Evolutionary conservation across 2,113 vertebrate genomes (phyloP).

Genomic region (Larimichthys polyactis): DNA sequence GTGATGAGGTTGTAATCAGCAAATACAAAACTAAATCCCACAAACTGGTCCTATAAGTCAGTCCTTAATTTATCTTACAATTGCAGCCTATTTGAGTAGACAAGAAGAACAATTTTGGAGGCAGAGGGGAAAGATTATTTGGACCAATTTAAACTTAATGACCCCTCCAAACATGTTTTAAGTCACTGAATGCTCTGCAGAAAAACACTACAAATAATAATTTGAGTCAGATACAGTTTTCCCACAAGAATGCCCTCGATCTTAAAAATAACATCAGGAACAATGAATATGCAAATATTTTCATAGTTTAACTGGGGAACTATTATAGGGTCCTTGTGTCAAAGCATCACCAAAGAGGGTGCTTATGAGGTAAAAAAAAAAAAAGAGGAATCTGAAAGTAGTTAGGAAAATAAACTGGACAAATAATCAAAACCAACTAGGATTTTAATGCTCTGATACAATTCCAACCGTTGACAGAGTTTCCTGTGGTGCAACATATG

Average conservation of each 20-base stretch:
- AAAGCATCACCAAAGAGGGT: constrained; percentile 37
- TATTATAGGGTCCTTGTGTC: background rate
- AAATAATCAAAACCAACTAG: constrained; percentile 15
- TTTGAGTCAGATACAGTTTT: background rate
- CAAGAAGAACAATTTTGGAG: background rate
- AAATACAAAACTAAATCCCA: too few relatives aligned
- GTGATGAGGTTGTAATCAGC: too few relatives aligned
- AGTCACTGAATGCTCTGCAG: too few relatives aligned
- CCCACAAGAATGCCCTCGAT: background rate
- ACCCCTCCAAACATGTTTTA: background rate
- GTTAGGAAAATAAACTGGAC: constrained; percentile 5
- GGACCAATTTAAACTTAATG: background rate
- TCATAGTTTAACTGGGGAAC: background rate
- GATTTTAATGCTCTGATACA: background rate
- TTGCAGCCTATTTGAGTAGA: background rate
- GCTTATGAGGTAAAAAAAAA: constrained; percentile 17
- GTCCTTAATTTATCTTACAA: background rate
- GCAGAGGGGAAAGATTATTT: background rate
- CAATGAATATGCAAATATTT: background rate
- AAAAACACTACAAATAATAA: background rate
- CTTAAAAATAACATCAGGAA: background rate
- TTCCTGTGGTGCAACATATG: background rate
- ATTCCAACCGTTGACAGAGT: background rate
- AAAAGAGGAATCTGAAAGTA: background rate
- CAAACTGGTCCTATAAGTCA: background rate